Percentiles rank a stretch among this genome's conserved stretches.
Evolutionary conservation across 2,797 vertebrate species (phyloP).

Genomic region (Tolypeutes matacus): DNA sequence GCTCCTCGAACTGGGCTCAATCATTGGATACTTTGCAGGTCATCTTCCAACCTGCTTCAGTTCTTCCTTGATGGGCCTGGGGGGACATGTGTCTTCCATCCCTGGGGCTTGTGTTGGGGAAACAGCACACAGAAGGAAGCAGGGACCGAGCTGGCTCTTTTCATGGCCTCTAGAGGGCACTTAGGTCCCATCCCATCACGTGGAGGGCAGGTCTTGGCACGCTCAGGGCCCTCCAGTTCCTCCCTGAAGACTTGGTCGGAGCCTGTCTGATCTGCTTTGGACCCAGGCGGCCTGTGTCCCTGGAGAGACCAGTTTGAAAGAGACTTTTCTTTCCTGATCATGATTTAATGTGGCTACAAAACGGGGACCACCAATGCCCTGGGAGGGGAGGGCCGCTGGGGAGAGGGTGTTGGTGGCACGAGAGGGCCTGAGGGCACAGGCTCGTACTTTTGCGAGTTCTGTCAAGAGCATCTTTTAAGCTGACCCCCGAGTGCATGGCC

Average conservation of each 20-base stretch:
- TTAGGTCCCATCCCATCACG: neutral
- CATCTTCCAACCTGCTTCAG: neutral
- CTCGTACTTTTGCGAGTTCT: neutral
- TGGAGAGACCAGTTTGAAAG: neutral
- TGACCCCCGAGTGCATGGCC: neutral
- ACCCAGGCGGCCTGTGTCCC: neutral
- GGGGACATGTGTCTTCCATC: neutral
- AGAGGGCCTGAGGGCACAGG: neutral
- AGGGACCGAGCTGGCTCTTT: neutral
- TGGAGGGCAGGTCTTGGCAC: neutral
- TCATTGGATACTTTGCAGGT: neutral
- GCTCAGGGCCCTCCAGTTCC: neutral
- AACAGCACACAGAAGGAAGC: neutral
- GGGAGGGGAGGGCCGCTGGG: neutral
- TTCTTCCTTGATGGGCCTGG: neutral
- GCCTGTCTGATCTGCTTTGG: neutral
- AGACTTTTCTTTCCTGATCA: neutral
- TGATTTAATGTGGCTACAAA: neutral
- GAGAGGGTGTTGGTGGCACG: neutral
- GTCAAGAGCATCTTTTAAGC: neutral
- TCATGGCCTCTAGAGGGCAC: neutral
- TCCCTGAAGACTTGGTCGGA: neutral
- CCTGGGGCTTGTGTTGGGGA: neutral
- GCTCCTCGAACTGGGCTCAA: neutral
- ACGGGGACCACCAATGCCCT: neutral